phyloP scores from a whole-genome alignment of 2,797 vertebrate species.

The Scyliorhinus canicula region DNA sequence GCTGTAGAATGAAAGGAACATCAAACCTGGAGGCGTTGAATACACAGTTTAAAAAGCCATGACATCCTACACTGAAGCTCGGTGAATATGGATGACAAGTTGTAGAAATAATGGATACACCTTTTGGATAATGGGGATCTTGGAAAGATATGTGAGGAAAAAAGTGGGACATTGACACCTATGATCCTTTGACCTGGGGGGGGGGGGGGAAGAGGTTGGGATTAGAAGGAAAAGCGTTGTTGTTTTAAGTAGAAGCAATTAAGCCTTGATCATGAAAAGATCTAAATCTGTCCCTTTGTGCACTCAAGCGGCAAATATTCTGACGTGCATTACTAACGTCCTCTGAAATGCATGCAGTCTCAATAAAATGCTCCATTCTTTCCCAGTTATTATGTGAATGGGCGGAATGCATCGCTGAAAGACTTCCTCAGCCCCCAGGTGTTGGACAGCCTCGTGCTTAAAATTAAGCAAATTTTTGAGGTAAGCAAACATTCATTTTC shows the following conservation, averaged over 20 bases:
- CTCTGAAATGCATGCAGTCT: not conserved
- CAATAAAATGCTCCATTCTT: not conserved
- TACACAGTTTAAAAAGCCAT: not conserved
- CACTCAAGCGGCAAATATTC: not conserved
- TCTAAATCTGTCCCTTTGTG: not conserved
- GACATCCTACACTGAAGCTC: too few species aligned
- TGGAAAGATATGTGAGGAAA: not conserved
- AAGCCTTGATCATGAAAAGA: not conserved
- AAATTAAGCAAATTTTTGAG: conserved; percentile 64
- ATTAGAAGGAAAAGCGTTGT: not conserved
- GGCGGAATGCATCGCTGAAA: conserved; percentile 68
- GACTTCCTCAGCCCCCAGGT: conserved; percentile 80
- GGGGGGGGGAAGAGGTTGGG: not conserved
- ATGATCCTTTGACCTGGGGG: not conserved
- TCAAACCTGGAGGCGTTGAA: not conserved
- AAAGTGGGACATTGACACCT: not conserved
- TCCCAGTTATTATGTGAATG: conserved; percentile 84
- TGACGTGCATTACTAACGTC: too few species aligned
- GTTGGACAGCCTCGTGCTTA: conserved; percentile 68
- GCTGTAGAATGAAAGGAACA: not conserved
- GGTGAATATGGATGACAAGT: not conserved
- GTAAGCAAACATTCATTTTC: conserved; percentile 52
- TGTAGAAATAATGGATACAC: not conserved
- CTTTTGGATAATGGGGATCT: not conserved
- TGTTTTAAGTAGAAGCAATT: not conserved